These are phyloP conservation scores for Hirtodrosophila duncani DNA, from an alignment of 2,888 invertebrate species.

Conservation along the genomic window DNA sequence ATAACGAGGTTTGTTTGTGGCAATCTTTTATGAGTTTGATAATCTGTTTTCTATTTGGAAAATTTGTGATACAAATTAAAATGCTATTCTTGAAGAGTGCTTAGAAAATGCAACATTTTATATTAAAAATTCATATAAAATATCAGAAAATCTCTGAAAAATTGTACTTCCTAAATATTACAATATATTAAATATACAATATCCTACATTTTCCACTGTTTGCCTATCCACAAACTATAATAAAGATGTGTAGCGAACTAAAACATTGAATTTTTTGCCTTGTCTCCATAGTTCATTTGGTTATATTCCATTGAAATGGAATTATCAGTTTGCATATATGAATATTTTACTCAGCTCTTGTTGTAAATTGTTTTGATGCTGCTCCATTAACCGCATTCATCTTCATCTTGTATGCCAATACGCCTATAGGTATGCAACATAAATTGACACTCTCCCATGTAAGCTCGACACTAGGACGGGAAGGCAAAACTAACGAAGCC, in stretches of 20 bases:
- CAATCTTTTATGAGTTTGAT: background rate
- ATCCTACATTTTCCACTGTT: too few relatives aligned
- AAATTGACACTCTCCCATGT: conserved; percentile 10
- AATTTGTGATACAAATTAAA: too few relatives aligned
- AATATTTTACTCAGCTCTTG: background rate
- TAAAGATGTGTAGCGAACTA: too few relatives aligned
- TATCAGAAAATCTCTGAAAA: too few relatives aligned
- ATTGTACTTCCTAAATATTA: too few relatives aligned
- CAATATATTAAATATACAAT: too few relatives aligned
- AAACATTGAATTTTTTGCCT: background rate
- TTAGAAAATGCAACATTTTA: too few relatives aligned
- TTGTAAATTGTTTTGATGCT: conserved; percentile 43
- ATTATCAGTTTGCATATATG: background rate
- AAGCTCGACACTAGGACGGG: conserved; percentile 25
- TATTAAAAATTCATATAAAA: too few relatives aligned
- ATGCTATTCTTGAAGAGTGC: too few relatives aligned
- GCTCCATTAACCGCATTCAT: conserved; percentile 48
- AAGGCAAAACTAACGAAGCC: conserved; percentile 61
- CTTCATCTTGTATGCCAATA: background rate
- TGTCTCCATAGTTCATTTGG: background rate
- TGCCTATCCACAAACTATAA: too few relatives aligned
- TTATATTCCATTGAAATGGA: background rate
- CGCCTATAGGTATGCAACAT: background rate
- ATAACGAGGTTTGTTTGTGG: background rate
- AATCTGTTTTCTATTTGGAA: background rate